Conservation (phyloP, 2,888 invertebrate genomes). For the Lepidocyrtinus sp. region DNA sequence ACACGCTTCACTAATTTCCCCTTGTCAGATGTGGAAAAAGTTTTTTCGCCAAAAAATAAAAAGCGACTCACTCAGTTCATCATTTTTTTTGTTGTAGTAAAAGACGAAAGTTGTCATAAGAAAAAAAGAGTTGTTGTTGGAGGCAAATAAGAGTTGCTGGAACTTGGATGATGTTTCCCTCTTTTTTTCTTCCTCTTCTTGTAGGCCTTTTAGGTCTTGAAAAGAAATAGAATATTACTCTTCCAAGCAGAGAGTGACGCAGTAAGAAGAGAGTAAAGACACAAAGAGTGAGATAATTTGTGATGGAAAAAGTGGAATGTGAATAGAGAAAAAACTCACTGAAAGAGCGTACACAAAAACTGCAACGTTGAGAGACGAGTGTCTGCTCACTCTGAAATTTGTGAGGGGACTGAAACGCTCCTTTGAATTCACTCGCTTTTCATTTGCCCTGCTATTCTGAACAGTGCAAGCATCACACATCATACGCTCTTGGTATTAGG, state of each 20-base stretch:
- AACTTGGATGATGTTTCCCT: slow-evolving; percentile 41
- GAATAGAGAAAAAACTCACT: slow-evolving; percentile 7
- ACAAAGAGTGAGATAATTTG: slow-evolving; percentile 6
- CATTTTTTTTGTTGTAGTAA: slow-evolving; percentile 28
- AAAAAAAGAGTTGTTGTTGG: slow-evolving; percentile 34
- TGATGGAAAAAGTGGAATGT: slow-evolving; percentile 21
- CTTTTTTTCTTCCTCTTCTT: not conserved
- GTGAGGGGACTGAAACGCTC: slow-evolving; percentile 43
- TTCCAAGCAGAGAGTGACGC: not conserved
- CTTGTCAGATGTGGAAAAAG: slow-evolving; percentile 48
- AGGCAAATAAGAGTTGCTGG: slow-evolving; percentile 16
- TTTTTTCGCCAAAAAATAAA: slow-evolving; percentile 40
- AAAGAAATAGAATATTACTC: slow-evolving; percentile 23
- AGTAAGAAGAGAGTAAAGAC: slow-evolving; percentile 20
- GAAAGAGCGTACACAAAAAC: slow-evolving; percentile 3
- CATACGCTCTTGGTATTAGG: not conserved
- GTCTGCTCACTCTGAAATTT: slow-evolving; percentile 52
- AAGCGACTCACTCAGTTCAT: slow-evolving; percentile 37
- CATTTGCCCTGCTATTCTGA: slow-evolving; percentile 17
- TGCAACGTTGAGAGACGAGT: not conserved
- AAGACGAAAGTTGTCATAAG: slow-evolving; percentile 20
- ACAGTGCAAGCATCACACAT: not conserved
- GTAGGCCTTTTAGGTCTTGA: slow-evolving; percentile 10
- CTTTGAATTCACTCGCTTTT: slow-evolving; percentile 31
- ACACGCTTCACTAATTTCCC: slow-evolving; percentile 58